Conservation (phyloP, 2,113 vertebrate genomes). For the Phrynosoma blainvillii region DNA sequence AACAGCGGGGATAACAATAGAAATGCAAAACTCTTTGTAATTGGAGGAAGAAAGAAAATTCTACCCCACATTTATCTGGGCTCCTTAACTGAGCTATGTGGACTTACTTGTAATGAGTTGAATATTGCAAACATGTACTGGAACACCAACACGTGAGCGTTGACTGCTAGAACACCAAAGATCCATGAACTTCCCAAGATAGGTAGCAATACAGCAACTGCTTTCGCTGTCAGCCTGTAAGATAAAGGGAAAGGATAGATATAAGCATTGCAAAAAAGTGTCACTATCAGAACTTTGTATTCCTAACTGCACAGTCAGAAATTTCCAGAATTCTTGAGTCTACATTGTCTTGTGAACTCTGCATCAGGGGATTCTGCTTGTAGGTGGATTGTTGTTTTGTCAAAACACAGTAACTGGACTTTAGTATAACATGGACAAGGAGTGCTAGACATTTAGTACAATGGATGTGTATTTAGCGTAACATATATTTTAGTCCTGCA, state of each 20-base stretch:
- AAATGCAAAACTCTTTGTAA: neutral
- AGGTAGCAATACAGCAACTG: conserved; percentile 92
- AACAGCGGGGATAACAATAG: neutral
- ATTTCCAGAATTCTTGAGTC: no score
- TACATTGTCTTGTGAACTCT: no score
- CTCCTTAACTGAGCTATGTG: neutral
- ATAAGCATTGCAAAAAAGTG: neutral
- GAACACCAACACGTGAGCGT: conserved; percentile 85
- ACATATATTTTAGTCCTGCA: no score
- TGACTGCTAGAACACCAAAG: conserved; percentile 92
- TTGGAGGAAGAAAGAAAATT: no score
- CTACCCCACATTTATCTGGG: neutral
- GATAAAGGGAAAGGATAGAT: conserved; percentile 3
- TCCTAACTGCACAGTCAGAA: no score
- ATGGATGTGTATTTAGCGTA: no score
- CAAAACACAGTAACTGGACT: no score
- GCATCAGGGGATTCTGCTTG: no score
- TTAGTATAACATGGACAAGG: no score
- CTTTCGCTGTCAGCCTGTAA: conserved; percentile 90
- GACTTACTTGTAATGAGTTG: conserved; percentile 92
- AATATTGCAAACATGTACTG: conserved; percentile 95
- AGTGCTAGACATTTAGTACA: no score
- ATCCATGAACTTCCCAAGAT: conserved; percentile 97
- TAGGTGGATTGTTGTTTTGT: no score
- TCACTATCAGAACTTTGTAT: neutral